Evolutionary conservation across 1,140 invertebrate genomes (phyloP), one percentile per base, ranked within the genome.

Genomic region (Brachionus paranguensis): DNA sequence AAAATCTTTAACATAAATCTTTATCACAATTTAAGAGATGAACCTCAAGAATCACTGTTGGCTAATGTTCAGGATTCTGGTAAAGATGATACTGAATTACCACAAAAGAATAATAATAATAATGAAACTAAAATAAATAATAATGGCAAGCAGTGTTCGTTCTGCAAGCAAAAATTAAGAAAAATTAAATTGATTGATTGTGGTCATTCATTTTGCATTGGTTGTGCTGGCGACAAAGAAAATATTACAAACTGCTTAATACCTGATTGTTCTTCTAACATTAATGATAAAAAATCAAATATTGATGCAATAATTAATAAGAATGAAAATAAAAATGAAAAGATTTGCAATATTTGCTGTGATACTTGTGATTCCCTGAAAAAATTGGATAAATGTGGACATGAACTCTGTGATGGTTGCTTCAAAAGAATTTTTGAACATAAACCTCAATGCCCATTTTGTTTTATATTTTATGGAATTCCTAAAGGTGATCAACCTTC

Each of bases 361-460:
- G 17, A 76, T 45, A 76, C 5, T 27, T 47, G n/a, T 50, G 24
- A 76, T 24, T 11, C 43, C 14, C 14, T 76, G 1, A 76, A 27
- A 27, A 47, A 12, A 20, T 24, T 76, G 4, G 72, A 76, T n/a
- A 76, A 76, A 50, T 76, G 72, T 29, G 27, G 8, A 1, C 72
- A 76, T 76, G 43, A 76, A 17, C 43, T 76, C 12, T 76, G 72
- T 50, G 1, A 1, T 3, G 45, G 50, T n/a, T 76, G 72, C 14
- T 50, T 27, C 7, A 29, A 47, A 47, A 47, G 27, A 24, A 10
- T 12, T 27, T 76, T 76, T 29, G 72, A 47, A 27, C 7, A 14
- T 12, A 79, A 79, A 12, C 76, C 50, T 37, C 53, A 60, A 60
- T 79, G 76, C 60, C 76, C 76, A 60, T 64, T 41, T 79, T 79